Evolutionary conservation across 2,113 vertebrate species (phyloP).

Genomic region (Shinisaurus crocodilurus): DNA sequence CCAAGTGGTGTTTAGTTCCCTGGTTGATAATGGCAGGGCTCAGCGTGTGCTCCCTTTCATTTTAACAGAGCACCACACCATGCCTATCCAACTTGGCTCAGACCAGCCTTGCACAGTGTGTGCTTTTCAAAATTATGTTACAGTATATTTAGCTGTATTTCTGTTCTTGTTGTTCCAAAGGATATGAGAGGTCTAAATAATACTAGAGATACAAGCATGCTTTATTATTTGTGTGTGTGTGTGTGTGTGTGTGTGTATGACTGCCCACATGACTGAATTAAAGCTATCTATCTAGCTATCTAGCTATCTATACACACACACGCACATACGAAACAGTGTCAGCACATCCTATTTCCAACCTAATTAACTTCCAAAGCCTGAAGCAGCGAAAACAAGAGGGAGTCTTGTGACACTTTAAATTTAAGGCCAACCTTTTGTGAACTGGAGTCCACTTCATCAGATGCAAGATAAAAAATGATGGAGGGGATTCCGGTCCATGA

Average conservation of each 20-base stretch:
- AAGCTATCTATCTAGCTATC: too few relatives aligned
- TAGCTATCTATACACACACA: too few relatives aligned
- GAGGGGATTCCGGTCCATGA: background rate
- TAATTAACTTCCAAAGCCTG: background rate
- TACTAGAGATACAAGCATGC: background rate
- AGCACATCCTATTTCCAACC: background rate
- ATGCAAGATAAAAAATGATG: background rate
- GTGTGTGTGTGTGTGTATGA: background rate
- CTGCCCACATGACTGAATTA: too few relatives aligned
- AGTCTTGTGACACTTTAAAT: background rate
- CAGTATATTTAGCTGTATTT: background rate
- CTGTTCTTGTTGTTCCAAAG: background rate
- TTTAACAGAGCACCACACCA: background rate
- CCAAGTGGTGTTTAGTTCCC: background rate
- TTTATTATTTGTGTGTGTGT: background rate
- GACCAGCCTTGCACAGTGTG: background rate
- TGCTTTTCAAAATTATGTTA: background rate
- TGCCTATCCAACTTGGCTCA: background rate
- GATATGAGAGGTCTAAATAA: background rate
- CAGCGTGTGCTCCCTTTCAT: background rate
- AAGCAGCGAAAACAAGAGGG: background rate
- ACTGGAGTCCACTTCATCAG: background rate
- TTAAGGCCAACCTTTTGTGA: background rate
- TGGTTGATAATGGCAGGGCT: background rate
- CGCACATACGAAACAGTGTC: background rate